Conservation (phyloP, 2,797 vertebrate genomes). For the Allobates femoralis region DNA sequence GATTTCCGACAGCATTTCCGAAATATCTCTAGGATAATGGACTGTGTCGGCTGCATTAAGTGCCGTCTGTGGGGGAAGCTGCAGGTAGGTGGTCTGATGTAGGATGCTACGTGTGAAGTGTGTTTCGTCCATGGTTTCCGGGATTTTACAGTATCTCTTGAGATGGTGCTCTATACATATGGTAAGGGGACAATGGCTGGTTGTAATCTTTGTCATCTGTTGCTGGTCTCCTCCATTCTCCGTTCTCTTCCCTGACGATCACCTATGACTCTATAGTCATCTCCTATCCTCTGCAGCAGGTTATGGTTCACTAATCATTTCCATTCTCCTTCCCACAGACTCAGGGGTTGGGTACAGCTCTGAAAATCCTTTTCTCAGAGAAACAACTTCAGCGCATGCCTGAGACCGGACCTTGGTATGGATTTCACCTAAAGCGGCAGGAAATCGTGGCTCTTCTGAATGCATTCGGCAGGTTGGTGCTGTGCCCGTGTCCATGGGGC, state of each 20-base stretch:
- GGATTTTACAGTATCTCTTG: too few relatives aligned
- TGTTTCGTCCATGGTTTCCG: too few relatives aligned
- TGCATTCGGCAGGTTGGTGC: constrained; percentile 88
- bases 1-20: constrained; percentile 88
- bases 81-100: constrained; percentile 77
- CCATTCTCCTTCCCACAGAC: constrained; percentile 75
- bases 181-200: too few relatives aligned
- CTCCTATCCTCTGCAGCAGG: too few relatives aligned
- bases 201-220: too few relatives aligned
- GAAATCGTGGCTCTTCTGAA: constrained; percentile 92
- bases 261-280: too few relatives aligned
- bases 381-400: constrained; percentile 86
- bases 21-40: constrained; percentile 96
- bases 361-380: constrained; percentile 94
- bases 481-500: too few relatives aligned
- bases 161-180: too few relatives aligned
- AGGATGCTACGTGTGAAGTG: too few relatives aligned
- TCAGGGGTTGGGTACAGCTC: constrained; percentile 89
- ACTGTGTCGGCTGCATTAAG: constrained; percentile 94
- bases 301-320: not conserved
- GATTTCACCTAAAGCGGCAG: constrained; percentile 89
- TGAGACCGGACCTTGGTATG: constrained; percentile 74
- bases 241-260: too few relatives aligned
- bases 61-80: constrained; percentile 95
- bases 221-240: too few relatives aligned